Base-by-base conservation (phyloP, 2,888 invertebrate genomes). In the Lottia gigantea region DNA sequence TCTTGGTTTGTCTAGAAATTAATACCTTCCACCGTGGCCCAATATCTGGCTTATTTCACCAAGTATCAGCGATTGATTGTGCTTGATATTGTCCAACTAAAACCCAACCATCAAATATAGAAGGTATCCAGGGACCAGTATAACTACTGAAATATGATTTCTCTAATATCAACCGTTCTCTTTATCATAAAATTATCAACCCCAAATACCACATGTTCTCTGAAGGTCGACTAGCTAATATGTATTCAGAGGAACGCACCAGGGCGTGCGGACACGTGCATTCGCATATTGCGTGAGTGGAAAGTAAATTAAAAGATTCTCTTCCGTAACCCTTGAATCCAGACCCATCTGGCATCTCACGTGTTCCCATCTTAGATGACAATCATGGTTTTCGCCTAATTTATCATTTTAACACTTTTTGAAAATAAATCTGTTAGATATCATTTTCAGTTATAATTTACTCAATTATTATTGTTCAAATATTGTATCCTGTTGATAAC, bases 241-340 rank as follows among this genome's bases (percentile, higher is more conserved):
- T 71, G 74, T 74, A 74, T 74, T 68, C 74, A 64, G 64, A 64
- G 26, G 67, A 67, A 69, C 68, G 71, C 74, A 46, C 69, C 66
- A 71, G 63, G 66, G 66, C 66, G 69, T 62, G 64, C 55, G 31
- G 63, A 71, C 71, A 71, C 74, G 74, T 74, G 74, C 71, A 74
- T 62, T 55, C 71, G 74, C 74, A 74, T 74, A 64, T 64, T 69
- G 40, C 64, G 49, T 55, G 45, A 61, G 69, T 19, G 64, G 67
- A 68, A 67, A 68, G 62, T 46, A 66, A 55, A 65, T 62, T 62
- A 47, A 65, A 55, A 55, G 55, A 55, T 55, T 55, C 55, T 55
- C 23, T 55, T 55, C 55, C 55, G 23, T 55, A 55, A 55, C 55
- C 55, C 23, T 19, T 55, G 19, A 19, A 23, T 23, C 23, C 7